A percentile compares a stretch with the other conserved stretches of the same genome.
Evolutionary conservation across 2,888 invertebrate genomes (phyloP).

Genomic region (Pseudococcus jackbeardsleyi): DNA sequence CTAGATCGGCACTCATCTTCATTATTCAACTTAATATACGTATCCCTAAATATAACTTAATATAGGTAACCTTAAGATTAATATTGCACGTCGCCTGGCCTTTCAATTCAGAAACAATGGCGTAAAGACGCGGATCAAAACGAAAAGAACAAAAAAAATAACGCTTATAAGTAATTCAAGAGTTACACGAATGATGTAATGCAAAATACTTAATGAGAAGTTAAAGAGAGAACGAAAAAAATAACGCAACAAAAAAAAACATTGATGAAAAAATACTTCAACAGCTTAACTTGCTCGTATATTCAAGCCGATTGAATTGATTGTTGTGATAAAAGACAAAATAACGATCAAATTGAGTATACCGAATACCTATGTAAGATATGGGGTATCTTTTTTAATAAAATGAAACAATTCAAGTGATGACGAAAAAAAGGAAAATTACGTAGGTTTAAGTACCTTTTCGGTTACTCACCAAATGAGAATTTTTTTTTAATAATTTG

Average conservation of each 20-base stretch:
- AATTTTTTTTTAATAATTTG: too few relatives aligned
- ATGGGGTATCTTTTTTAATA: too few relatives aligned
- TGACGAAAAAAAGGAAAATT: too few relatives aligned
- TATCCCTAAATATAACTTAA: neutral
- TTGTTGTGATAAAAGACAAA: neutral
- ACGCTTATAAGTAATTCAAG: neutral
- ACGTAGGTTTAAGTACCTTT: too few relatives aligned
- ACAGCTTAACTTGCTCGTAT: neutral
- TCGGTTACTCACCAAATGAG: too few relatives aligned
- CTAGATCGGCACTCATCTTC: constrained; percentile 49
- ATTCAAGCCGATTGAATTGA: neutral
- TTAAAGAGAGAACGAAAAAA: neutral
- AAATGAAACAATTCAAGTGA: too few relatives aligned
- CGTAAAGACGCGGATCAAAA: constrained; percentile 1
- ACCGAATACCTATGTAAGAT: too few relatives aligned
- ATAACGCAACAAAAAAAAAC: neutral
- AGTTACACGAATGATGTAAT: neutral
- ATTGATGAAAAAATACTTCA: neutral
- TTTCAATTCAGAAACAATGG: neutral
- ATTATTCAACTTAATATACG: constrained; percentile 28
- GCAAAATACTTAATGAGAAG: neutral
- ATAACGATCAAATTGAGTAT: neutral
- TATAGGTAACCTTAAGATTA: constrained; percentile 24
- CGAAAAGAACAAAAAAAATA: neutral
- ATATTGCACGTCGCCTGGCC: constrained; percentile 62